Percentiles rank a stretch among this genome's conserved stretches.
Evolutionary conservation across 2,888 invertebrate genomes (phyloP).

Genomic region (Papilio protenor): DNA sequence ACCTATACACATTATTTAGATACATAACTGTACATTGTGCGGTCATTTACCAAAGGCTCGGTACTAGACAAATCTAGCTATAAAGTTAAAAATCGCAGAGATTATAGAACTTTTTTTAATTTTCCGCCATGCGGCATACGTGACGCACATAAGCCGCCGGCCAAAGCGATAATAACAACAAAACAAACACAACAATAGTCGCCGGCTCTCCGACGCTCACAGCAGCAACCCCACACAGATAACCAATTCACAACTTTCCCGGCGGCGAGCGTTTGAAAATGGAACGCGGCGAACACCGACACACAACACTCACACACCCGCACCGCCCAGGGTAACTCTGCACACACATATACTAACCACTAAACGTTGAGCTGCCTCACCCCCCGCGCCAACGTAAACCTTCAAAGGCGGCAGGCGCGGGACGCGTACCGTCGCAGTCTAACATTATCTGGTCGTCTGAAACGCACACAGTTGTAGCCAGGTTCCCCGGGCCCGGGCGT

Average conservation of each 20-base stretch:
- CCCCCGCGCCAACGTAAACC: conserved; percentile 50
- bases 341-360: conserved; percentile 60
- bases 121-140: conserved; percentile 47
- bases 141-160: conserved; percentile 56
- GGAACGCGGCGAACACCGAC: conserved; percentile 70
- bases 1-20: conserved; percentile 35
- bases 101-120: conserved; percentile 40
- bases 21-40: conserved; percentile 2
- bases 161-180: conserved; percentile 74
- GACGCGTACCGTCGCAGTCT: conserved; percentile 59
- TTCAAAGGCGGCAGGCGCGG: conserved; percentile 44
- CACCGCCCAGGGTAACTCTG: conserved; percentile 69
- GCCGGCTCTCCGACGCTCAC: conserved; percentile 65
- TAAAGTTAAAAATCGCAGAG: conserved; percentile 2
- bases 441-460: conserved; percentile 51
- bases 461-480: conserved; percentile 65
- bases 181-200: conserved; percentile 76
- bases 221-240: conserved; percentile 69
- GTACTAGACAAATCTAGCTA: conserved; percentile 15
- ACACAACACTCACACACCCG: conserved; percentile 62
- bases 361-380: conserved; percentile 59
- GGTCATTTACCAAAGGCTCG: conserved; percentile 2
- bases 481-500: conserved; percentile 80
- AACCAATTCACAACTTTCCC: conserved; percentile 79
- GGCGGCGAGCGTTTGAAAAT: conserved; percentile 67